Base-by-base conservation (phyloP, 2,113 vertebrate genomes). In the Myrmecophaga tridactyla region DNA sequence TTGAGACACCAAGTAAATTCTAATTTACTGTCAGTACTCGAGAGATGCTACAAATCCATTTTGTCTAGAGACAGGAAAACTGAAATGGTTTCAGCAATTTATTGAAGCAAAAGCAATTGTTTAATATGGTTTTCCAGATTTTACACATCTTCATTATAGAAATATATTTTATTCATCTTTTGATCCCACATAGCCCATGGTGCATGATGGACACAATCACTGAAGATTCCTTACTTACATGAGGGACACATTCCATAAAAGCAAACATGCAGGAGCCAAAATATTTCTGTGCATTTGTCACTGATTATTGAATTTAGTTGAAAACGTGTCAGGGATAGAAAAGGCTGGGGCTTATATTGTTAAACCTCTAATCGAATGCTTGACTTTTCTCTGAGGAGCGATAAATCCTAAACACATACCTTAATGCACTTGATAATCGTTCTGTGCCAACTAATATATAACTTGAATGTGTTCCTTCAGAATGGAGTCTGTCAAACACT, bases 91-190 rank as follows among this genome's bases (percentile, higher is more conserved):
- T 69, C 12, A 91, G 88, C 63, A 80, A 6, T 73, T 62, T 85
- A 58, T 23, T 94, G 51, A 80, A 34, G 18, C 13, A 21, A 93
- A 91, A 84, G 34, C 4, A 60, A 23, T 83, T 93, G 25, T 83
- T 84, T 89, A 56, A 75, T 92, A 21, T 77, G 31, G 17, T 62
- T 94, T 87, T 95, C n/a, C 13, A 76, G 39, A 94, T 76, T 88
- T 75, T 92, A 46, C 92, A 23, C 25, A 87, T 80, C 11, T 92
- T 86, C n/a, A 72, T 89, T n/a, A 73, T 56, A 84, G 46, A 17
- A 53, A 67, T 92, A 87, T 90, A 56, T 82, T 31, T 89, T 76
- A 6, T 20, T 83, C n/a, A 60, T 9, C 43, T 95, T 87, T 63
- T 72, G 78, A 92, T 77, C 21, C 51, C 43, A 43, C 21, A 23